Evolutionary conservation across 2,113 vertebrate genomes (phyloP).

Genomic region (Pelobates fuscus): DNA sequence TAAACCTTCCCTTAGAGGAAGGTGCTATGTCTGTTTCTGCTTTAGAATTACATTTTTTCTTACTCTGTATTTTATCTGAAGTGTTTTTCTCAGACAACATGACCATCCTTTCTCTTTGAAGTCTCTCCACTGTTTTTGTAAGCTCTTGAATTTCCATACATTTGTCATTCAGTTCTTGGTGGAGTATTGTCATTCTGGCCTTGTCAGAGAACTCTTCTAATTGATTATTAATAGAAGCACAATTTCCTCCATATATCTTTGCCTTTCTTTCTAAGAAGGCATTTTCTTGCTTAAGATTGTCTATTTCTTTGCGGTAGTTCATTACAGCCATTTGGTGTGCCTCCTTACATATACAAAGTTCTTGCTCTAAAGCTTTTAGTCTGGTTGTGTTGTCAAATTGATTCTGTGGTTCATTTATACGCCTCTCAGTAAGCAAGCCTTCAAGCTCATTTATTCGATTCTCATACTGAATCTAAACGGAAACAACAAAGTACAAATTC

Average conservation of each 20-base stretch:
- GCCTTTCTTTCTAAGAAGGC: slow-evolving; percentile 58
- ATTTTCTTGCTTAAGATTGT: slow-evolving; percentile 69
- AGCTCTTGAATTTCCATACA: slow-evolving; percentile 81
- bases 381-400: slow-evolving; percentile 46
- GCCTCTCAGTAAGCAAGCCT: slow-evolving; percentile 69
- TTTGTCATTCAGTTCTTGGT: slow-evolving; percentile 79
- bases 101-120: slow-evolving; percentile 81
- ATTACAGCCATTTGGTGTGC: slow-evolving; percentile 63
- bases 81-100: slow-evolving; percentile 69
- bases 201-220: slow-evolving; percentile 69
- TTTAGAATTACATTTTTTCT: no score
- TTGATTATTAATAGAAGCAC: slow-evolving; percentile 60
- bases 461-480: slow-evolving; percentile 84
- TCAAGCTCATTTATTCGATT: slow-evolving; percentile 82
- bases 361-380: slow-evolving; percentile 62
- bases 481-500: slow-evolving; percentile 32
- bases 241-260: slow-evolving; percentile 58
- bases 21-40: slow-evolving; percentile 36
- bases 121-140: slow-evolving; percentile 80
- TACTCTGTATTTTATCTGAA: slow-evolving; percentile 49
- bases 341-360: slow-evolving; percentile 68
- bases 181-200: slow-evolving; percentile 74
- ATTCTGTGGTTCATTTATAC: slow-evolving; percentile 53
- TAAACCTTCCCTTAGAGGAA: slow-evolving; percentile 46
- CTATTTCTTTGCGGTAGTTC: slow-evolving; percentile 73